Evolutionary conservation across 2,113 vertebrate genomes (phyloP), one percentile per base, ranked within the genome.

Genomic region (Rhinolophus sinicus): DNA sequence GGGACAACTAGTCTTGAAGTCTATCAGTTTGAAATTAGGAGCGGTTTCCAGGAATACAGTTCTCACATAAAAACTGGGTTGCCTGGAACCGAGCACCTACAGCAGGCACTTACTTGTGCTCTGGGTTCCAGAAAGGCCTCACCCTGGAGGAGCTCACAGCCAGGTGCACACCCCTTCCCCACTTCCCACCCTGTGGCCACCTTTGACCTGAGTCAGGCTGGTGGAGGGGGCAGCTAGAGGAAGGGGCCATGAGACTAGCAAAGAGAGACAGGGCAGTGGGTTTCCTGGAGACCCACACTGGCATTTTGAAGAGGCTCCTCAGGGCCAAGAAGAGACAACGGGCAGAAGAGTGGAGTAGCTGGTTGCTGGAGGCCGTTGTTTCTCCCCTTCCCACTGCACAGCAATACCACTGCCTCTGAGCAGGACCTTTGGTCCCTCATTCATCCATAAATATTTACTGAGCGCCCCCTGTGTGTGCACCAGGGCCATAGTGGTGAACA

Each of bases 281-380:
- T 33, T 47, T 30, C 1, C 6, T 21, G 33, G 58, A 24, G 35
- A 56, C 21, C 28, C 1, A 0, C 13, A 3, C 1, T 7, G 75
- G 21, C 30, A 14, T 22, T 60, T 81, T 15, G 12, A 24, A 67
- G 67, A 92, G 16, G 47, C 33, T 40, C 2, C 40, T 18, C 9
- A 10, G 75, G 38, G 33, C 64, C 54, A 8, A 69, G 54, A 58
- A n/a, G 10, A 69, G 60, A 24, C 64, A 3, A 6, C 0, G 16
- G 72, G 8, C 19, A 4, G 54, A 40, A 54, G 69, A 40, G 15
- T 28, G 16, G 26, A 12, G 24, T 19, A 40, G 35, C 47, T 30
- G 7, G 8, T 0, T 1, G 0, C 76, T 7, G 14, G 62, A 35
- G 50, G 26, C 50, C 16, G 4, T 14, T 1, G 2, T 8, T 24